Base-by-base conservation (phyloP, 2,888 invertebrate genomes). In the Drosophila incognita region DNA sequence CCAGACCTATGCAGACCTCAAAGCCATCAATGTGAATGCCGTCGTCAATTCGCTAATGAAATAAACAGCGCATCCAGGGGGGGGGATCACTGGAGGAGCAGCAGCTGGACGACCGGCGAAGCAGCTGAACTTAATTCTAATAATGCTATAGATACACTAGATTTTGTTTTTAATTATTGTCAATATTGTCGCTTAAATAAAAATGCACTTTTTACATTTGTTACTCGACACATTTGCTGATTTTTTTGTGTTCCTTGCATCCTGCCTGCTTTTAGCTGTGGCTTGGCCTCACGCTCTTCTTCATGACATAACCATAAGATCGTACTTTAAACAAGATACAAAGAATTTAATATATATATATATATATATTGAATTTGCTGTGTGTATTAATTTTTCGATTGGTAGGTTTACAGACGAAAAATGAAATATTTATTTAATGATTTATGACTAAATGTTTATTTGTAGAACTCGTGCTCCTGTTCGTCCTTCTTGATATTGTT, bases 401-500 rank as follows among this genome's bases (percentile, higher is more conserved):
- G 64, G 33, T 48, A 48, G 67, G 57, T 52, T 61, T 82, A 76
- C 70, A 81, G 72, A 67, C 54, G 65, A 60, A 38, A 40, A 24
- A 51, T 60, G 40, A 18, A n/a, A n/a, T 31, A 18, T 42, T 35
- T 60, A 18, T 42, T 48, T 60, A 24, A 24, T 8, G 15, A 8
- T 46, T 15, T 8, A 15, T 46, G 35, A 35, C 29, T 38, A 29
- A 52, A 31, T 65, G 27, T 57, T 67, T 98, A 99, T 95, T 99
- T 99, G 94, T 99, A 99, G 94, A 99, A 99, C 93, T 99, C 99
- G 91, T 99, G 99, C 94, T 99, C 99, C 89, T 98, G 97, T 93
- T 87, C 87, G 93, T 99, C 99, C 93, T 99, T 99, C 94, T 99
- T 99, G 92, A 99, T 99, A 92, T 99, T 99, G 92, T 99, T 99